Evolutionary conservation across 2,888 invertebrate genomes (phyloP).

Genomic region (Cerceris rybyensis): DNA sequence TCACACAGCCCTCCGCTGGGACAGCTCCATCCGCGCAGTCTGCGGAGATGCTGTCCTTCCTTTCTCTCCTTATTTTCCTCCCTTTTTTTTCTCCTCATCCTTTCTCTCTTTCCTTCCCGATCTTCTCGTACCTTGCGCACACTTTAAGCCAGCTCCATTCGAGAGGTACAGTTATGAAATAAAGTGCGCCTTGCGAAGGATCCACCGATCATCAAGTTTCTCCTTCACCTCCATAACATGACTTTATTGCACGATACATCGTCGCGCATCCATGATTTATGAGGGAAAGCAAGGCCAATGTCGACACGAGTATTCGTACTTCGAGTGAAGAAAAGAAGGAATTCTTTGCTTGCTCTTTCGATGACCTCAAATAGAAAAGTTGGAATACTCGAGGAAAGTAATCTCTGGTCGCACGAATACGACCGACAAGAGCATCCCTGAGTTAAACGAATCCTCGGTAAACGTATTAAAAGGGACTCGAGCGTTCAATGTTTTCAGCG

Average conservation of each 20-base stretch:
- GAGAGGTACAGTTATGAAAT: conserved; percentile 57
- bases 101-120: conserved; percentile 14
- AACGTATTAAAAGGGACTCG: not conserved
- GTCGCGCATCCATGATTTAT: conserved; percentile 38
- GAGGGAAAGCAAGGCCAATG: conserved; percentile 21
- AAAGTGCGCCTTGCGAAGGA: conserved; percentile 39
- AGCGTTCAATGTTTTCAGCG: not conserved
- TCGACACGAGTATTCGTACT: too few relatives aligned
- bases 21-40: conserved; percentile 69
- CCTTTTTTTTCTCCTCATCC: conserved; percentile 9
- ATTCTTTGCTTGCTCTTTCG: not conserved
- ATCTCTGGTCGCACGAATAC: not conserved
- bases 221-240: conserved; percentile 26
- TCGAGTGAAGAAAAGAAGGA: not conserved
- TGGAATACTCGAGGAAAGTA: too few relatives aligned
- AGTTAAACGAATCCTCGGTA: conserved; percentile 11
- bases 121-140: conserved; percentile 30
- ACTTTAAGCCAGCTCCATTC: conserved; percentile 49
- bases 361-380: not conserved
- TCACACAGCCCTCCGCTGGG: conserved; percentile 64
- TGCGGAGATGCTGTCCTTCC: conserved; percentile 53
- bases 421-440: not conserved
- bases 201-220: conserved; percentile 52
- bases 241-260: conserved; percentile 33
- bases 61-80: conserved; percentile 39